Evolutionary conservation across 2,888 invertebrate genomes (phyloP), one percentile per base, ranked within the genome.

Genomic region (Chaitophorus viminalis): DNA sequence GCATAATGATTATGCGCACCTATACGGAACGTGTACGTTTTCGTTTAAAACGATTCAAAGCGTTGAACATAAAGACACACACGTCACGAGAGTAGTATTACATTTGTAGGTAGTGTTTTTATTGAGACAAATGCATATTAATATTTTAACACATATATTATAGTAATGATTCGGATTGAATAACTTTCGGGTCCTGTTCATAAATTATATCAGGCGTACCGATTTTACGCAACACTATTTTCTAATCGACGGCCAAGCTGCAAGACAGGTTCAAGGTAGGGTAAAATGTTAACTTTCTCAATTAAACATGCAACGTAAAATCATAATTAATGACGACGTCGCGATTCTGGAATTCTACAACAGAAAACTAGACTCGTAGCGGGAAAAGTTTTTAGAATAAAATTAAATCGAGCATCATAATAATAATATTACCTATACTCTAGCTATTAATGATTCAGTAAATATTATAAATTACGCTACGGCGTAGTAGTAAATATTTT

Each of bases 201-300:
- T 77, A 77, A 85, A 60, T 68, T 77, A 77, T 77, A 31, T 33
- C 33, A n/a, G n/a, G n/a, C n/a, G n/a, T 31, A 70, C 77, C 1
- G 33, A 77, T 78, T 85, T 85, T 85, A 85, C 85, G 85, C 77
- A 85, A 85, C 33, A 77, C 60, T 60, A 75, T 83, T 83, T 75
- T 83, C 83, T 83, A 83, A 83, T 83, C 83, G 74, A n/a, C n/a
- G 39, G 60, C 60, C 60, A 9, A n/a, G 60, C 33, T 36, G n/a
- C 54, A 21, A 21, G 82, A 82, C 82, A 36, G 83, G 75, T 83
- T 74, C 82, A 39, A 39, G 36, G 29, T 39, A 29, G 83, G 36
- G 14, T 54, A 54, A 72, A 54, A 25, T 3, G 33, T n/a, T 82
- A 36, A 83, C 83, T 83, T 83, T 83, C 83, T 75, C 83, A 72